These are phyloP conservation scores for Characodon lateralis DNA, from an alignment of 2,797 vertebrate species.

Conservation along the genomic window DNA sequence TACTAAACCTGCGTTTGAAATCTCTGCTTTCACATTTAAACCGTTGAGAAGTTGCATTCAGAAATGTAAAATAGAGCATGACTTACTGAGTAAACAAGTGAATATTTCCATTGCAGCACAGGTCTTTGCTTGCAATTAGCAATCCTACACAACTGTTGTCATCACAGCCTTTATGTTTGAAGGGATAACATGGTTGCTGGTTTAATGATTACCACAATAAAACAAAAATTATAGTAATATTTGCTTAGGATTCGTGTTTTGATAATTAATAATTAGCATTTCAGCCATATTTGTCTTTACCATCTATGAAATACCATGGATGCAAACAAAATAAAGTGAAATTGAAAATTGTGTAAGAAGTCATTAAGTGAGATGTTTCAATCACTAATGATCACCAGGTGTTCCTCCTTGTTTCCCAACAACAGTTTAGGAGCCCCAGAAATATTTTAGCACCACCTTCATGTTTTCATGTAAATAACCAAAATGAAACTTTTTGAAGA, in stretches of 20 bases:
- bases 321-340: not conserved
- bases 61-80: not conserved
- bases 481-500: not conserved
- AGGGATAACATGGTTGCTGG: not conserved
- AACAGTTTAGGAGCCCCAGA: not conserved
- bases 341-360: not conserved
- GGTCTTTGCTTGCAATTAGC: not conserved
- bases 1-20: slow-evolving; percentile 1
- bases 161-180: not conserved
- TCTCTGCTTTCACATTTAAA: not conserved
- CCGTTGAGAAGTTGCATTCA: not conserved
- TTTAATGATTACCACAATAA: not conserved
- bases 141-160: not conserved
- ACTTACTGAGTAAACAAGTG: not conserved
- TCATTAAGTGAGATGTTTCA: not conserved
- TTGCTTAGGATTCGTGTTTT: not conserved
- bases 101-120: not conserved
- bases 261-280: not conserved
- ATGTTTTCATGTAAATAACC: not conserved
- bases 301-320: too few relatives aligned
- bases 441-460: not conserved
- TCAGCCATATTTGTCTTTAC: not conserved
- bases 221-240: not conserved
- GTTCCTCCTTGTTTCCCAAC: not conserved
- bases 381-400: too few relatives aligned